A percentile compares a stretch with the other conserved stretches of the same genome.
Evolutionary conservation across 2,888 invertebrate genomes (phyloP).

Genomic region (Dryococelus australis): DNA sequence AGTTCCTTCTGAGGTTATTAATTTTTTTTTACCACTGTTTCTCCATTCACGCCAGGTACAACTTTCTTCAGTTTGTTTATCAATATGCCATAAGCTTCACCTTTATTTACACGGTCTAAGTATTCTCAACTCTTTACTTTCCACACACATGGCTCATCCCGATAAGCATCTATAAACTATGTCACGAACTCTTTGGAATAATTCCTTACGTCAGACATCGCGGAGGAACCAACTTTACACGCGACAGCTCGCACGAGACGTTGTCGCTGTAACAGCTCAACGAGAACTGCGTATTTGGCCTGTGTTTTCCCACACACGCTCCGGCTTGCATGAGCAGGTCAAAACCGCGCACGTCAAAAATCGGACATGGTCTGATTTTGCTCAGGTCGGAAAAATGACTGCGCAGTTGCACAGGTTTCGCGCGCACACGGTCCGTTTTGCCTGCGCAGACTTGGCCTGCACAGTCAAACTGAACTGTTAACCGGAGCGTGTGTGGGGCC

Average conservation of each 20-base stretch:
- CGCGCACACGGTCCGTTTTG: not conserved
- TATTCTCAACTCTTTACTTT: not conserved
- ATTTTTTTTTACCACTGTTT: too few species aligned
- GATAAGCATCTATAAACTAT: too few species aligned
- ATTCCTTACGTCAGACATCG: not conserved
- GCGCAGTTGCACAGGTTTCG: not conserved
- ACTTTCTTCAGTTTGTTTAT: too few species aligned
- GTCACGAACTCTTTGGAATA: not conserved
- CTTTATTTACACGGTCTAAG: not conserved
- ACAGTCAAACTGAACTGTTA: not conserved
- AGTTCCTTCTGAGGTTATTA: too few species aligned
- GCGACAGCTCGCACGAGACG: not conserved
- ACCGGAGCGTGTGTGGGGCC: not conserved
- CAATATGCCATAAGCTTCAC: too few species aligned
- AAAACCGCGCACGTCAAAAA: too few species aligned
- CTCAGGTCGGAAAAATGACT: not conserved
- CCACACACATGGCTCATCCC: not conserved
- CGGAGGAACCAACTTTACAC: too few species aligned
- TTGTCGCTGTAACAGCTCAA: not conserved
- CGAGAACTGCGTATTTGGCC: not conserved
- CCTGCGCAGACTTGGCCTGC: not conserved
- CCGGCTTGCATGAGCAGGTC: not conserved
- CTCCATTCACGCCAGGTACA: too few species aligned
- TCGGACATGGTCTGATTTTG: not conserved
- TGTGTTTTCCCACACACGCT: not conserved